phyloP scores from a whole-genome alignment of 2,797 vertebrate species.

The Xenopus petersii region DNA sequence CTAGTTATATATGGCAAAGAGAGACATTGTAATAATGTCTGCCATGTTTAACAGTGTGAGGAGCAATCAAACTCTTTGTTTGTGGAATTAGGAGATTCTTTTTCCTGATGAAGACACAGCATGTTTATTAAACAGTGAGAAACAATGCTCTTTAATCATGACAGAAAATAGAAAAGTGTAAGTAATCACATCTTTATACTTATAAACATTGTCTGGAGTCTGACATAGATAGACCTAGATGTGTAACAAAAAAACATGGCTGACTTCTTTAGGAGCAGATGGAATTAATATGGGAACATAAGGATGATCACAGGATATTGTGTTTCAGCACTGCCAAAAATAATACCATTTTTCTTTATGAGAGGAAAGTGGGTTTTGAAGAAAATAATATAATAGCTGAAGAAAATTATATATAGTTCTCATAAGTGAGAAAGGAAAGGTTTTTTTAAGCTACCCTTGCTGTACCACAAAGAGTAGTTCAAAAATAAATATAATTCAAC shows the following conservation, averaged over 20 bases:
- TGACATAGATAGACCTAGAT: neutral
- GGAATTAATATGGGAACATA: conserved; percentile 12
- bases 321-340: conserved; percentile 22
- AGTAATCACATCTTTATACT: conserved; percentile 4
- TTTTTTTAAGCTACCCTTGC: conserved; percentile 8
- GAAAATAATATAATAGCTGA: neutral
- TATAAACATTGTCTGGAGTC: conserved; percentile 15
- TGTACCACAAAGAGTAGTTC: conserved; percentile 8
- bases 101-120: conserved; percentile 8
- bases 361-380: conserved; percentile 6
- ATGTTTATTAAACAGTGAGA: conserved; percentile 11
- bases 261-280: neutral
- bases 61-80: conserved; percentile 1
- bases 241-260: conserved; percentile 1
- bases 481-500: conserved; percentile 26
- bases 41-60: neutral
- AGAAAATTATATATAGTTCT: conserved; percentile 16
- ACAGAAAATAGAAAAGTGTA: conserved; percentile 1
- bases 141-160: conserved; percentile 7
- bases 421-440: conserved; percentile 7
- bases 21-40: neutral
- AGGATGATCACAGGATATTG: conserved; percentile 3
- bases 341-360: conserved; percentile 8
- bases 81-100: neutral
- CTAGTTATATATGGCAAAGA: neutral